phyloP scores from a whole-genome alignment of 2,888 invertebrate genomes.

The Fragum sueziense region DNA sequence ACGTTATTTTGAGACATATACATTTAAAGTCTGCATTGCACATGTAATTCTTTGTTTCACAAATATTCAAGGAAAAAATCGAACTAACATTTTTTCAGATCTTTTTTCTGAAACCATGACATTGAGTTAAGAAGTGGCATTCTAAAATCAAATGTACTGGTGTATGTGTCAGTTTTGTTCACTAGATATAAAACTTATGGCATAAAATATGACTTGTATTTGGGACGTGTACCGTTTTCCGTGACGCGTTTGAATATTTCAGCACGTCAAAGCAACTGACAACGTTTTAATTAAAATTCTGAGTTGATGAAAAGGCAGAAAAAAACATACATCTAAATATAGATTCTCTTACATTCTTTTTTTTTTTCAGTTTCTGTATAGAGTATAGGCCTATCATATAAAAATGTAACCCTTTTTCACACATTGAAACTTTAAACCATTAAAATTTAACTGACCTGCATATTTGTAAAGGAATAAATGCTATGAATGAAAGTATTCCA shows the following conservation, averaged over 20 bases:
- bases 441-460: too few relatives aligned
- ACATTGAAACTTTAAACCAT: too few relatives aligned
- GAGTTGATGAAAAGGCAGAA: not conserved
- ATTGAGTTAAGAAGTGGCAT: too few relatives aligned
- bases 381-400: not conserved
- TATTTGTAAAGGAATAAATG: too few relatives aligned
- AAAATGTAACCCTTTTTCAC: not conserved
- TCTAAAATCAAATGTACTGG: not conserved
- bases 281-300: conserved; percentile 4
- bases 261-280: conserved; percentile 3
- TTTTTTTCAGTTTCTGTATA: not conserved
- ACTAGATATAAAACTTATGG: not conserved
- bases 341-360: not conserved
- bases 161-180: not conserved
- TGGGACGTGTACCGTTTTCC: not conserved
- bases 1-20: too few relatives aligned
- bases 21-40: too few relatives aligned
- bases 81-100: too few relatives aligned
- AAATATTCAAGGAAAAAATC: too few relatives aligned
- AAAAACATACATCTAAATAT: not conserved
- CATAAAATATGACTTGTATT: not conserved
- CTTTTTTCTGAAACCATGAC: too few relatives aligned
- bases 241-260: not conserved
- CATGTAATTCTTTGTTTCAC: too few relatives aligned
- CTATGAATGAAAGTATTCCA: not conserved